Evolutionary conservation across 2,113 vertebrate species (phyloP).

Genomic region (Limanda limanda): DNA sequence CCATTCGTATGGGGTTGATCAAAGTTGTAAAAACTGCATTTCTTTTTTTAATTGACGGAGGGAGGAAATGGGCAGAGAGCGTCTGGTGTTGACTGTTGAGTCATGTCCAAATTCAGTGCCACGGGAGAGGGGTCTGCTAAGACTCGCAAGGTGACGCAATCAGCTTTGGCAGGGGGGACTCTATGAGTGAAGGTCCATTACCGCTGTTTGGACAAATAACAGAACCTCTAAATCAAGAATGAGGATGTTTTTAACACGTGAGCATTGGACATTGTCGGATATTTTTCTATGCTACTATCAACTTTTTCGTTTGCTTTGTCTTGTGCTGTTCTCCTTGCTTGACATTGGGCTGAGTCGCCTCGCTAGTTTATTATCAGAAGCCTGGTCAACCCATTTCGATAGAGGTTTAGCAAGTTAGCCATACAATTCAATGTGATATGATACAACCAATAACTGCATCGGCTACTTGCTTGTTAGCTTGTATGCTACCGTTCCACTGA

Average conservation of each 20-base stretch:
- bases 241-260: background rate
- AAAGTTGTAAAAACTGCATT: slow-evolving; percentile 25
- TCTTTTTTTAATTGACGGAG: slow-evolving; percentile 22
- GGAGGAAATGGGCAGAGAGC: slow-evolving; percentile 32
- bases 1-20: slow-evolving; percentile 18
- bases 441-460: no score
- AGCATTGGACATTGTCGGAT: no score
- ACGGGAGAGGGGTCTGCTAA: slow-evolving; percentile 24
- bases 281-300: no score
- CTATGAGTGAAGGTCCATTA: background rate
- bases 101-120: slow-evolving; percentile 23
- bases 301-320: no score
- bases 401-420: no score
- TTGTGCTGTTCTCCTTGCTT: no score
- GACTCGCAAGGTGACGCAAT: slow-evolving; percentile 30
- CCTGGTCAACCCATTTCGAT: no score
- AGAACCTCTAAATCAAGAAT: background rate
- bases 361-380: no score
- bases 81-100: slow-evolving; percentile 28
- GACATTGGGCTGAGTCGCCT: no score
- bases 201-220: background rate
- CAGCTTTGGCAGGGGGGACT: slow-evolving; percentile 18
- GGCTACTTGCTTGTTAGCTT: background rate
- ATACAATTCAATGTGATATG: no score
- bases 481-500: no score